Percentiles rank a stretch among this genome's conserved stretches.
phyloP scores from a whole-genome alignment of 2,797 vertebrate genomes.

The Decapterus maruadsi region DNA sequence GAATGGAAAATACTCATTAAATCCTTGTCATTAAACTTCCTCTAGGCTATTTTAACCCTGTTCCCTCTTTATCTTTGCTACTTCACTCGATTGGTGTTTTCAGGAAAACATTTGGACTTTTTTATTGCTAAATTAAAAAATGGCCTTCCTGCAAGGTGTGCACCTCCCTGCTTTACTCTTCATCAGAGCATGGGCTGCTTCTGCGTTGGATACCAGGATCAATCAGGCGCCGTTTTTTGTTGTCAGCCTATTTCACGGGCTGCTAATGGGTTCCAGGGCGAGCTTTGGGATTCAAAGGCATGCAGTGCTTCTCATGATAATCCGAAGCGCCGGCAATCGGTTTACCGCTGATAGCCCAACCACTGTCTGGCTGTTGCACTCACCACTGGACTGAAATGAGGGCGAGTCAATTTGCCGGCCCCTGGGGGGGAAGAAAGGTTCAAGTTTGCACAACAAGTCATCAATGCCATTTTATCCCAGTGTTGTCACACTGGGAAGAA shows the following conservation, averaged over 20 bases:
- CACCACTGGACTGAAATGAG: conserved; percentile 66
- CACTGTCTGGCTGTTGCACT: conserved; percentile 54
- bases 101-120: conserved; percentile 40
- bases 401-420: conserved; percentile 78
- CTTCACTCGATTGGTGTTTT: conserved; percentile 35
- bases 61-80: conserved; percentile 3
- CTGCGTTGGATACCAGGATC: conserved; percentile 71
- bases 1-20: conserved; percentile 32
- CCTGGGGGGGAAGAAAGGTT: conserved; percentile 59
- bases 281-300: conserved; percentile 77
- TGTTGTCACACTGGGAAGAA: conserved; percentile 66
- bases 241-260: conserved; percentile 76
- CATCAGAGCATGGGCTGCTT: conserved; percentile 62
- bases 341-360: conserved; percentile 73
- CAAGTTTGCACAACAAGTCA: conserved; percentile 76
- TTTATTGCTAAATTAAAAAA: conserved; percentile 51
- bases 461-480: conserved; percentile 77
- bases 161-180: conserved; percentile 56
- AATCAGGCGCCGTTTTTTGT: conserved; percentile 68
- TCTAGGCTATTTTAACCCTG: background rate
- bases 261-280: conserved; percentile 80
- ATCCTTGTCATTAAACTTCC: conserved; percentile 24
- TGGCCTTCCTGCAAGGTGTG: conserved; percentile 52
- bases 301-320: conserved; percentile 81
- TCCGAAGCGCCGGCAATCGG: conserved; percentile 77